Evolutionary conservation across 1,140 invertebrate species (phyloP), one percentile per base, ranked within the genome.

Genomic region (Nomia melanderi): DNA sequence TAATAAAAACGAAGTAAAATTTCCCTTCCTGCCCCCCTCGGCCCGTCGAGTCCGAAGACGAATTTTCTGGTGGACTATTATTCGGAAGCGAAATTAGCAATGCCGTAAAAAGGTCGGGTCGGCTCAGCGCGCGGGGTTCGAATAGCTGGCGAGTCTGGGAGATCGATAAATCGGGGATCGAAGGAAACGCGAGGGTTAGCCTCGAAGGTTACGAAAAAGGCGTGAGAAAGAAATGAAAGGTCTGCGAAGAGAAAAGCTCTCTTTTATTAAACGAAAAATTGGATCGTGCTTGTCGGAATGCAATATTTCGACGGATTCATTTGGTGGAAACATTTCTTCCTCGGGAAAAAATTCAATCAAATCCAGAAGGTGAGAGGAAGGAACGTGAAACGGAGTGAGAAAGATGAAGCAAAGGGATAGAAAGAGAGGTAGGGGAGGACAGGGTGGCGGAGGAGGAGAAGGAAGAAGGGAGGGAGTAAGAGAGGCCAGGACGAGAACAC

Each of bases 241-340:
- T 77, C 78, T 71, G 62, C 70, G 74, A 81, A 85, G 81, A 86
- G 87, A 88, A 79, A 87, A 82, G 82, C 84, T 88, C 86, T 89
- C 87, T 90, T 91, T 91, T 92, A 91, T 91, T 91, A 91, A 91
- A 90, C 84, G 86, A 91, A 91, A 90, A 92, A 91, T 90, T 90
- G 87, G 86, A 88, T 88, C 86, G 88, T 86, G 83, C 82, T 91
- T 91, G 88, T 89, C 87, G 90, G 91, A 92, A 92, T 92, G 91
- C 90, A 92, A 92, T 92, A 92, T 92, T 92, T 92, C 91, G 90
- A 91, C 90, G 90, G 88, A 92, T 92, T 92, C 91, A 92, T 92
- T 92, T 92, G 90, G 90, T 90, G 90, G 91, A 92, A 92, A 92
- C 91, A 92, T 92, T 92, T 92, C 88, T 92, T 91, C 84, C 86